A percentile compares a stretch with the other conserved stretches of the same genome.
Evolutionary conservation across 1,140 invertebrate genomes (phyloP).

Genomic region (Harlomillsia oculata): DNA sequence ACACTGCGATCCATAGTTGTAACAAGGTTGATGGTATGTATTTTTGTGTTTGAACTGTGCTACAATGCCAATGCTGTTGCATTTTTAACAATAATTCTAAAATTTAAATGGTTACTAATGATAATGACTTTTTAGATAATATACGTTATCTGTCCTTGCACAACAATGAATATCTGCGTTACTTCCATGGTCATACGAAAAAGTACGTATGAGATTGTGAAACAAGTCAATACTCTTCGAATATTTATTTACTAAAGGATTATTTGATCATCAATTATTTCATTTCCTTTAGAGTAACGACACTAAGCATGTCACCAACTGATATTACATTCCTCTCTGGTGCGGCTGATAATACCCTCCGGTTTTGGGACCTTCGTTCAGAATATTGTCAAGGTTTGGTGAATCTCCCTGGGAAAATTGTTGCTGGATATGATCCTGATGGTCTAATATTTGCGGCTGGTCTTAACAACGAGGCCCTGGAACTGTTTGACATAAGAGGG

Average conservation of each 20-base stretch:
- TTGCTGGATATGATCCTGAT: conserved; percentile 97
- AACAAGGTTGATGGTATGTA: conserved; percentile 84
- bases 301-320: conserved; percentile 89
- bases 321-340: conserved; percentile 97
- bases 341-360: conserved; percentile 92
- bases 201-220: conserved; percentile 50
- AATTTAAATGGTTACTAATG: too few relatives aligned
- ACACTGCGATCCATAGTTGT: conserved; percentile 95
- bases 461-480: conserved; percentile 92
- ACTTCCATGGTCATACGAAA: conserved; percentile 83
- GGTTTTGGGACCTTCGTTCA: conserved; percentile 92
- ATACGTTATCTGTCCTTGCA: conserved; percentile 94
- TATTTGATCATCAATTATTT: conserved; percentile 24
- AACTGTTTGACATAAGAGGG: conserved; percentile 86
- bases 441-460: conserved; percentile 97
- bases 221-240: not conserved
- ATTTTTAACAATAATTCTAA: too few relatives aligned
- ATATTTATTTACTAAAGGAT: conserved; percentile 6
- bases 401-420: conserved; percentile 76
- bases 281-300: conserved; percentile 61
- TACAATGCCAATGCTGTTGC: too few relatives aligned
- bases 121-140: too few relatives aligned
- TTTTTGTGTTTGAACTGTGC: too few relatives aligned
- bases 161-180: conserved; percentile 96
- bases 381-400: conserved; percentile 96